Conservation (phyloP, 2,113 vertebrate genomes). For the Lucifuga dentata region DNA sequence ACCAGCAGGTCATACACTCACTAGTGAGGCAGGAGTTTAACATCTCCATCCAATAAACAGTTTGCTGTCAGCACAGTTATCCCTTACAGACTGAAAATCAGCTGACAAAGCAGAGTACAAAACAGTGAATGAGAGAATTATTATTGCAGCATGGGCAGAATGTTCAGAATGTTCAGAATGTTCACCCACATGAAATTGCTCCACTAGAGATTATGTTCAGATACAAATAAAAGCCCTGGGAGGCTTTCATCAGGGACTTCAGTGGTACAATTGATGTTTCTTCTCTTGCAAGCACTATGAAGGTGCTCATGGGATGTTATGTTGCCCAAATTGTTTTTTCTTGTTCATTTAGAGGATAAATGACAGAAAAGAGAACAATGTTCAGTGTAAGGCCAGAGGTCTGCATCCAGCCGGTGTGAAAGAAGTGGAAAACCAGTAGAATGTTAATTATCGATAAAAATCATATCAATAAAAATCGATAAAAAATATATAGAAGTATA, state of each 20-base stretch:
- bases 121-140: neutral
- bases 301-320: neutral
- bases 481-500: too few species aligned
- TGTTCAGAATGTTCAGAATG: neutral
- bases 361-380: neutral
- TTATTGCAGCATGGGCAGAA: neutral
- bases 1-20: neutral
- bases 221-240: neutral
- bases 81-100: constrained; percentile 8
- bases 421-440: neutral
- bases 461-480: too few species aligned
- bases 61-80: neutral
- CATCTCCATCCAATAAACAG: neutral
- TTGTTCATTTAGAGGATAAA: neutral
- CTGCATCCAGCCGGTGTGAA: neutral
- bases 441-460: neutral
- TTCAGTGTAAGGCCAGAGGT: neutral
- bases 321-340: neutral
- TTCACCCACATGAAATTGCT: neutral
- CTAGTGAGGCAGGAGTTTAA: neutral
- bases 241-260: constrained; percentile 1
- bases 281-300: neutral
- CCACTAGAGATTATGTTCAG: neutral
- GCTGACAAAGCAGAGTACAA: neutral
- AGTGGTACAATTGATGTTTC: neutral